Evolutionary conservation across 35 echinoderm and acorn worm genomes (phyloP), one percentile per base, ranked within the genome.

Genomic region (Apostichopus parvimensis): DNA sequence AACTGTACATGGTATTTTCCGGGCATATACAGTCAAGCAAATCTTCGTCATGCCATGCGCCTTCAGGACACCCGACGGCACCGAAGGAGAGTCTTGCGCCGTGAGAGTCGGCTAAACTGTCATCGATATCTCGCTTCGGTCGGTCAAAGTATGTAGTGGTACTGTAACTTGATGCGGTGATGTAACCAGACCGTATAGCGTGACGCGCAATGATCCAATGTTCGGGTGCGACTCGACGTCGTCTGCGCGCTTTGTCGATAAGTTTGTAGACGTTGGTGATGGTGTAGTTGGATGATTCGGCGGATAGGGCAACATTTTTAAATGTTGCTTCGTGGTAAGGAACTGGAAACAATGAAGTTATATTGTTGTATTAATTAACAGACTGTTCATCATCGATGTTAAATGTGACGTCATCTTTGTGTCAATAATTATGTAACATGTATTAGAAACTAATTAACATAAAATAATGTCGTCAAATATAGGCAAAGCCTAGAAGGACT

Each of bases 241-340:
- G 64, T 54, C 78, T 90, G 1, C 24, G 66, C 10, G 8, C 64
- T 34, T 90, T 91, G 14, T 92, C 93, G 21, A 77, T 28, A 53
- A 96, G 91, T 68, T 90, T 79, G 91, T 94, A 96, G 23, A 96
- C 91, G 6, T 78, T 94, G 9, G 95, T 96, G 62, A 96, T 96
- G 15, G 93, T 94, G 86, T 96, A 96, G 52, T 87, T 92, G 52
- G 53, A 77, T 6, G 83, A 92, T 66, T 90, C 90, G 6, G 62
- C 92, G n/a, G 95, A 96, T 9, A 96, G 81, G 14, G 95, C 95
- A 0, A 94, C n/a, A 55, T 96, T 96, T 75, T 53, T 77, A 57
- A 96, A 96, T 9, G 9, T 79, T 10, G 95, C 83, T 73, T 84
- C 78, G 86, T 96, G 95, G 56, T 89, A 70, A 22, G 95, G 95